phyloP scores from a whole-genome alignment of 2,888 invertebrate genomes.

The Gibbula magus region DNA sequence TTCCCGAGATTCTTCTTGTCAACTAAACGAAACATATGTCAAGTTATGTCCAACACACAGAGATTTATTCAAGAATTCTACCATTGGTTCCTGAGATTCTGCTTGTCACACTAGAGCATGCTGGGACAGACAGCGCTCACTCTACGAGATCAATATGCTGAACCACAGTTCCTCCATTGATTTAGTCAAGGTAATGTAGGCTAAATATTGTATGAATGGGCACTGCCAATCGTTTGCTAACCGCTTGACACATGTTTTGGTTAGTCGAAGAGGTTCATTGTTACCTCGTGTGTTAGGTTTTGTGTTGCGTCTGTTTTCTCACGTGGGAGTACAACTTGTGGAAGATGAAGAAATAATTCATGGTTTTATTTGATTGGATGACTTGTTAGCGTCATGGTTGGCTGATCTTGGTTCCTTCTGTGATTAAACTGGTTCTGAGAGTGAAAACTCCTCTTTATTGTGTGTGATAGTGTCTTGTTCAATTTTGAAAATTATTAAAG shows the following conservation, averaged over 20 bases:
- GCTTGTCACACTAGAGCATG: too few species aligned
- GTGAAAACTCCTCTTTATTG: too few species aligned
- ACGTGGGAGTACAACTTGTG: neutral
- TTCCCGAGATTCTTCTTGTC: too few species aligned
- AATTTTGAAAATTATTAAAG: too few species aligned
- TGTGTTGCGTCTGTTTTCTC: neutral
- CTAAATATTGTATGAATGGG: slow-evolving; percentile 1
- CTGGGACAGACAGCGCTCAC: neutral
- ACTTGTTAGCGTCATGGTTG: too few species aligned
- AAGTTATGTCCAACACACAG: too few species aligned
- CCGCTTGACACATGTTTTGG: neutral
- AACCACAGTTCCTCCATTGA: neutral
- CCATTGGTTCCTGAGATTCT: too few species aligned
- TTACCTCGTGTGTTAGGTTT: neutral
- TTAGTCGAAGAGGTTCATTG: neutral
- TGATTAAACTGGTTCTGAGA: too few species aligned
- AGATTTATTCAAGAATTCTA: too few species aligned
- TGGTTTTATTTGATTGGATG: neutral
- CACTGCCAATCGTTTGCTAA: neutral
- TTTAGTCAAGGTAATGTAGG: neutral
- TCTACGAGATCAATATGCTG: neutral
- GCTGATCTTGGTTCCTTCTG: too few species aligned
- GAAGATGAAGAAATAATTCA: neutral
- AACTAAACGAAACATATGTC: too few species aligned
- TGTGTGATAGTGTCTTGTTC: too few species aligned